Evolutionary conservation across 2,113 vertebrate genomes (phyloP).

Genomic region (Eretmodus cyanostictus): DNA sequence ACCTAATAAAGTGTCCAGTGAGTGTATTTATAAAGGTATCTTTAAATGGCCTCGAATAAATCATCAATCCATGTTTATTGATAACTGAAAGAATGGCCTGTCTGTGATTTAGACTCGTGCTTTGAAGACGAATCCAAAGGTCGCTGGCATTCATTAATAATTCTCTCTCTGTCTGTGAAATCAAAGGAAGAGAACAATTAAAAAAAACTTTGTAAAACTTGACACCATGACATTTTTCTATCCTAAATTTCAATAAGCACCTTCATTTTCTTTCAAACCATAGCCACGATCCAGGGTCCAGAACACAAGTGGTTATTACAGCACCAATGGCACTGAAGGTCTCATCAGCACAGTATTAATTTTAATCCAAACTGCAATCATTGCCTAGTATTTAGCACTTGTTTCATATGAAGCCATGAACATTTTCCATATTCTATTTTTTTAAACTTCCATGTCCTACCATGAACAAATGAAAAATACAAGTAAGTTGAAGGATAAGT

Average conservation of each 20-base stretch:
- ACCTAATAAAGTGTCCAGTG: background rate
- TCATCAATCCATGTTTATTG: background rate
- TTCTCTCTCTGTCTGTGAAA: background rate
- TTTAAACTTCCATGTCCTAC: background rate
- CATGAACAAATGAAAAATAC: background rate
- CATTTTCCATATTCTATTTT: background rate
- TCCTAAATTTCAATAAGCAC: background rate
- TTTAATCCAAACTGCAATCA: background rate
- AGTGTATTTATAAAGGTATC: background rate
- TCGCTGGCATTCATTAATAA: background rate
- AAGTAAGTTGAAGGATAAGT: background rate
- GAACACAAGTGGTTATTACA: background rate
- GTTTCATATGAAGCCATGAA: background rate
- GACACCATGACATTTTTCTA: background rate
- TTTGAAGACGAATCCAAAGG: background rate
- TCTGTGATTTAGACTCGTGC: background rate
- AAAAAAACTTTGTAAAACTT: background rate
- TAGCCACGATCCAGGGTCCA: background rate
- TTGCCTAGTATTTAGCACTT: background rate
- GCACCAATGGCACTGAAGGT: background rate
- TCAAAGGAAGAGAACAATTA: background rate
- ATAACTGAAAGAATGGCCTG: background rate
- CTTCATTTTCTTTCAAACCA: background rate
- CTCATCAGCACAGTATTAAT: background rate
- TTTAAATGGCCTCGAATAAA: background rate